phyloP scores from a whole-genome alignment of 2,888 invertebrate genomes.

The Rhagium mordax region DNA sequence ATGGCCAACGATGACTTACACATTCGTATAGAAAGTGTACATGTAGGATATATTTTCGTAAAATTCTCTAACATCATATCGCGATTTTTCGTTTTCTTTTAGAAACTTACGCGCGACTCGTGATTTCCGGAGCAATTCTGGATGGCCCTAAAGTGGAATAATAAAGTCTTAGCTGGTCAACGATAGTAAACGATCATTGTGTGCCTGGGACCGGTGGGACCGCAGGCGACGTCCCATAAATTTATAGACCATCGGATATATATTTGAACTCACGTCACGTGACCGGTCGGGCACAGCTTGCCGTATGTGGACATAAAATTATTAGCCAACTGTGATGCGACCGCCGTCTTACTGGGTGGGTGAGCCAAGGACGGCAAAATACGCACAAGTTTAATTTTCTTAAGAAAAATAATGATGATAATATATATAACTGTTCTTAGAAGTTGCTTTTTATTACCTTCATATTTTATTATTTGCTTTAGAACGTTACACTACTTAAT shows the following conservation, averaged over 20 bases:
- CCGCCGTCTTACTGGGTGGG: background rate
- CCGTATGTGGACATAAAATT: slow-evolving; percentile 4
- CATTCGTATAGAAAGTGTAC: too few species aligned
- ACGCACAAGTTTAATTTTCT: background rate
- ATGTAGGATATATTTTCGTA: too few species aligned
- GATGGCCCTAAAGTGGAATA: slow-evolving; percentile 33
- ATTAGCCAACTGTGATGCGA: slow-evolving; percentile 5
- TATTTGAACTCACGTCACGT: slow-evolving; percentile 31
- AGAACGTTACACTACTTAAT: too few species aligned
- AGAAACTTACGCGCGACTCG: slow-evolving; percentile 7
- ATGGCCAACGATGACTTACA: too few species aligned
- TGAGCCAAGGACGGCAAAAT: background rate
- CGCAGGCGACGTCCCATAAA: slow-evolving; percentile 16
- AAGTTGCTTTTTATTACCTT: too few species aligned
- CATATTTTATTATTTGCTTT: too few species aligned
- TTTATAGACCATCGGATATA: slow-evolving; percentile 31
- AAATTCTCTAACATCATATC: background rate
- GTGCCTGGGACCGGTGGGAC: slow-evolving; percentile 28
- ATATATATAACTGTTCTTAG: too few species aligned
- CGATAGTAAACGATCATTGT: slow-evolving; percentile 14
- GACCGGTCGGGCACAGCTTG: slow-evolving; percentile 28
- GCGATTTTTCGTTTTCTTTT: background rate
- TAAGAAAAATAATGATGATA: too few species aligned
- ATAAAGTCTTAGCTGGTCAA: slow-evolving; percentile 29
- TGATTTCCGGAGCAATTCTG: slow-evolving; percentile 16